Evolutionary conservation across 2,797 vertebrate genomes (phyloP).

Genomic region (Mormyrops boulengeri): DNA sequence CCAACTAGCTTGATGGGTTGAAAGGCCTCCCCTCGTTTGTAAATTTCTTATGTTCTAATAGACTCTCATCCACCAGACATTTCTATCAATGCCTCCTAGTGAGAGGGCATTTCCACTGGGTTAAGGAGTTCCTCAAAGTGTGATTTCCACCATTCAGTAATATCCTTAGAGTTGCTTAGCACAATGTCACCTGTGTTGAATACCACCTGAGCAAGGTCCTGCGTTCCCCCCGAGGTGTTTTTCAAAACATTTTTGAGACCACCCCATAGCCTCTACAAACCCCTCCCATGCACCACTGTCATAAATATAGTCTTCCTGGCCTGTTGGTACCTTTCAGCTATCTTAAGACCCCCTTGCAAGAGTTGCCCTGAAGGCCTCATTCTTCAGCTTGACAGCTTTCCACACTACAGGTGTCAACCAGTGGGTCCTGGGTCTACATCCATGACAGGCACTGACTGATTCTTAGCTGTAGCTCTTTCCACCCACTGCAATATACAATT

Average conservation of each 20-base stretch:
- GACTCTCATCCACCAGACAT: neutral
- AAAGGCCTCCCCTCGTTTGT: neutral
- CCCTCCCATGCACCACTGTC: neutral
- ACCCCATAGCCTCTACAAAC: neutral
- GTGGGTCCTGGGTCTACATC: neutral
- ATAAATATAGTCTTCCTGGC: neutral
- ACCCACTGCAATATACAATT: neutral
- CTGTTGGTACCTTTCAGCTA: neutral
- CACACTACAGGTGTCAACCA: neutral
- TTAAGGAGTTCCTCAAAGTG: neutral
- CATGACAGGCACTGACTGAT: neutral
- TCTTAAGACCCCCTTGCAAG: neutral
- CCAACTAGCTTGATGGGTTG: neutral
- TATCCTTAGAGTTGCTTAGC: neutral
- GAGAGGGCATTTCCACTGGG: neutral
- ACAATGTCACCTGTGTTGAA: neutral
- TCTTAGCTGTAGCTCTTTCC: neutral
- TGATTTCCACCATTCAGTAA: neutral
- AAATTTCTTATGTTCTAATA: neutral
- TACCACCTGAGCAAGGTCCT: neutral
- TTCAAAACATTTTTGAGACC: neutral
- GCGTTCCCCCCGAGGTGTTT: neutral
- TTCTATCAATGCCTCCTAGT: neutral
- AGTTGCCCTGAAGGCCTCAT: neutral
- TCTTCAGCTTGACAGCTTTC: neutral